phyloP scores from a whole-genome alignment of 2,797 vertebrate genomes.

The Lagocephalus sceleratus region DNA sequence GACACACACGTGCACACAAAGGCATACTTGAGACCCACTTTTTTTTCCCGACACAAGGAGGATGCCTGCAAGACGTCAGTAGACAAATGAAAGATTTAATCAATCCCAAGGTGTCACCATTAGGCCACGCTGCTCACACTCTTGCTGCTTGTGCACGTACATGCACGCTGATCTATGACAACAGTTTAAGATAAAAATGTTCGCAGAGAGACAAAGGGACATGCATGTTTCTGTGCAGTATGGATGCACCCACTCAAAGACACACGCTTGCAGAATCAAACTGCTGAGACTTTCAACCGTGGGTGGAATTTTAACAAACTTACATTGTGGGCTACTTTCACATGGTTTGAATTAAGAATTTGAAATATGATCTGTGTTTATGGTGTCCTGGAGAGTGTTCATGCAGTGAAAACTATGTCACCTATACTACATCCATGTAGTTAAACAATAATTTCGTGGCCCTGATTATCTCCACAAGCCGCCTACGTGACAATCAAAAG shows the following conservation, averaged over 20 bases:
- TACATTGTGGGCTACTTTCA: no score
- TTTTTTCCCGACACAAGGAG: slow-evolving; percentile 42
- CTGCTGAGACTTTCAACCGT: slow-evolving; percentile 18
- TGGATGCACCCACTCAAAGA: slow-evolving; percentile 12
- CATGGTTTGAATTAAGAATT: not conserved
- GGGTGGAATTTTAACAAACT: slow-evolving; percentile 30
- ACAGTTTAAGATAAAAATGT: slow-evolving; percentile 1
- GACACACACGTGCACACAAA: slow-evolving; percentile 16
- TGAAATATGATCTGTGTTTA: not conserved
- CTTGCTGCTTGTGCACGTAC: not conserved
- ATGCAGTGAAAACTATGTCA: no score
- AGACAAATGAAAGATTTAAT: slow-evolving; percentile 52
- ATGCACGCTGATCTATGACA: not conserved
- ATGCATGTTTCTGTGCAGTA: slow-evolving; percentile 15
- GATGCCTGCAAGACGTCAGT: slow-evolving; percentile 34
- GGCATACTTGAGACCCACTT: slow-evolving; percentile 19
- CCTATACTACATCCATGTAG: not conserved
- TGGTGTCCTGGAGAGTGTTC: not conserved
- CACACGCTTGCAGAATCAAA: slow-evolving; percentile 12
- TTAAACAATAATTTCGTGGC: slow-evolving; percentile 27
- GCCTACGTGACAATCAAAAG: slow-evolving; percentile 19
- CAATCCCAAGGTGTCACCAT: slow-evolving; percentile 42
- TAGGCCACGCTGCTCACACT: slow-evolving; percentile 21
- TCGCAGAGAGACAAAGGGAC: slow-evolving; percentile 12
- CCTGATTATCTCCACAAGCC: slow-evolving; percentile 33